These are phyloP conservation scores for Pseudolycoriella hygida DNA, from an alignment of 2,888 invertebrate genomes.

Conservation along the genomic window DNA sequence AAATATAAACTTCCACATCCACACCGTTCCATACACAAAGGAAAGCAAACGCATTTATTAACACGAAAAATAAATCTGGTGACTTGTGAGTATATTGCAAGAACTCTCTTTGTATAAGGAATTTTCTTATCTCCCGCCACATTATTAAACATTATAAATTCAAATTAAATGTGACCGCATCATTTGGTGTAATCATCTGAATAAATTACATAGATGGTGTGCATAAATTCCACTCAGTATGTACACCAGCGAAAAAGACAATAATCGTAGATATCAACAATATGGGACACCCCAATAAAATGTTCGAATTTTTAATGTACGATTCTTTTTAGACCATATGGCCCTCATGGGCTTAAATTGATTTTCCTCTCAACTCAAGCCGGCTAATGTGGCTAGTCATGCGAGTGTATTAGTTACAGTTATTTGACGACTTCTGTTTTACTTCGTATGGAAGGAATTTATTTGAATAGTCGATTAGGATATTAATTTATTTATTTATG, in stretches of 20 bases:
- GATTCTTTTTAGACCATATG: conserved; percentile 8
- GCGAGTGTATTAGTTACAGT: too few species aligned
- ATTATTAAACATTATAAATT: conserved; percentile 2
- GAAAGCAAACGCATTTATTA: too few species aligned
- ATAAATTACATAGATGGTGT: conserved; percentile 3
- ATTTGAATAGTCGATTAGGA: too few species aligned
- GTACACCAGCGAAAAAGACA: neutral
- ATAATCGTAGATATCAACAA: neutral
- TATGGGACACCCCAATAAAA: neutral
- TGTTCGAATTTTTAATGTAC: neutral
- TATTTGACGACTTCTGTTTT: too few species aligned
- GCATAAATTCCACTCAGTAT: neutral
- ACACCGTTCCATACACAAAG: neutral
- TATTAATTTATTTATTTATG: too few species aligned
- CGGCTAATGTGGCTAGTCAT: too few species aligned
- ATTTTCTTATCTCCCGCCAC: neutral
- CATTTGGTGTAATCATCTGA: conserved; percentile 5
- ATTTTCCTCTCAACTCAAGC: conserved; percentile 5
- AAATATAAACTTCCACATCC: neutral
- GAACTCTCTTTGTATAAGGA: neutral
- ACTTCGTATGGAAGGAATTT: too few species aligned
- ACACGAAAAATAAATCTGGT: too few species aligned
- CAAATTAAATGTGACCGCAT: conserved; percentile 5
- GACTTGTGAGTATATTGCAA: too few species aligned
- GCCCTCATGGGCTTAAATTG: conserved; percentile 9